These are phyloP conservation scores for Poecilia wingei DNA, from an alignment of 2,797 vertebrate genomes.

Conservation along the genomic window DNA sequence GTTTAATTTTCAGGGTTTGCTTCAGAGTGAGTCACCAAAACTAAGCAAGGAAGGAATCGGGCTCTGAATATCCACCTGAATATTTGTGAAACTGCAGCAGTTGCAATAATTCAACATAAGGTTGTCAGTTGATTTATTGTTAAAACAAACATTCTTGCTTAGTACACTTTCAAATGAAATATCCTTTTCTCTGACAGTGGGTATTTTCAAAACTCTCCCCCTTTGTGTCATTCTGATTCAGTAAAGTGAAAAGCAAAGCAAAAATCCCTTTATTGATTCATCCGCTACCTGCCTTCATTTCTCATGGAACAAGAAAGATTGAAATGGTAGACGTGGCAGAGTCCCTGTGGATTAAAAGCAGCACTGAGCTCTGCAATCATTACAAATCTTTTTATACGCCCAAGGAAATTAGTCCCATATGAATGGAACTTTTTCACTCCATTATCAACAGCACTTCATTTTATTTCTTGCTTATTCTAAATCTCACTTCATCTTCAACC, in stretches of 20 bases:
- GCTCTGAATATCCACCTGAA: background rate
- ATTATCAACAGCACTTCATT: slow-evolving; percentile 18
- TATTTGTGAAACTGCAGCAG: background rate
- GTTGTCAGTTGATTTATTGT: background rate
- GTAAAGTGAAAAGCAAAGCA: slow-evolving; percentile 32
- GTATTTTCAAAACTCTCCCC: background rate
- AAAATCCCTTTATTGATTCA: slow-evolving; percentile 25
- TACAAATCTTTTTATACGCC: slow-evolving; percentile 51
- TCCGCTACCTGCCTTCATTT: slow-evolving; percentile 32
- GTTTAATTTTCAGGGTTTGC: slow-evolving; percentile 19
- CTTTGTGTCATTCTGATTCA: slow-evolving; percentile 25
- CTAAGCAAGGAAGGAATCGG: background rate
- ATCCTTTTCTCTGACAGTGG: background rate
- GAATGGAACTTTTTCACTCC: slow-evolving; percentile 39
- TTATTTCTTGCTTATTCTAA: slow-evolving; percentile 21
- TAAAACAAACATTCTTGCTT: background rate
- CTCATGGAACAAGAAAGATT: slow-evolving; percentile 36
- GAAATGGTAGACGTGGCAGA: slow-evolving; percentile 45
- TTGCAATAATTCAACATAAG: background rate
- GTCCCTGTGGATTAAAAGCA: slow-evolving; percentile 58
- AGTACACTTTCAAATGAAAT: background rate
- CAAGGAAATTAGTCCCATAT: slow-evolving; percentile 41
- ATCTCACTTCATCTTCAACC: slow-evolving; percentile 23
- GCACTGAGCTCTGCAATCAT: slow-evolving; percentile 44
- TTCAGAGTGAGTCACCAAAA: slow-evolving; percentile 31